Conservation (phyloP, 2,888 invertebrate species). For the Rhimphoctona megacephalus region DNA sequence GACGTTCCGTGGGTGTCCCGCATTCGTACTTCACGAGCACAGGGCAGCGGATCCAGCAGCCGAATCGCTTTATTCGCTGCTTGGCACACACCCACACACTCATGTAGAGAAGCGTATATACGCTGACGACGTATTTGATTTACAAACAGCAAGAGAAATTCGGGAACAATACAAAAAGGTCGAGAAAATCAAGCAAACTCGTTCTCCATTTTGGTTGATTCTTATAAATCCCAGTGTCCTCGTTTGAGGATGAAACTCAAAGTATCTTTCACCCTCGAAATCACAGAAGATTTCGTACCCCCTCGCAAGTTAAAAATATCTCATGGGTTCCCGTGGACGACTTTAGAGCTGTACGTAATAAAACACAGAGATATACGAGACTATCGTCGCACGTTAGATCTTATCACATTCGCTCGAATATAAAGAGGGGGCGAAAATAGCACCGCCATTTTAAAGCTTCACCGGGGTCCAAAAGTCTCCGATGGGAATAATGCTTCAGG, state of each 20-base stretch:
- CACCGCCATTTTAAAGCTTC: constrained; percentile 40
- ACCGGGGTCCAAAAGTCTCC: constrained; percentile 76
- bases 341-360: constrained; percentile 12
- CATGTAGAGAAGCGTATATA: neutral
- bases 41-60: constrained; percentile 1
- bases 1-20: constrained; percentile 70
- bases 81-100: neutral
- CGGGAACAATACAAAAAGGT: neutral
- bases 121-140: neutral
- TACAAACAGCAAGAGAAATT: neutral
- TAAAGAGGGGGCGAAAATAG: constrained; percentile 2
- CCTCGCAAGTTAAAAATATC: neutral
- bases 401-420: constrained; percentile 54
- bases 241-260: neutral
- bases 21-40: constrained; percentile 26
- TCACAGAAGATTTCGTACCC: neutral
- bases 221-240: neutral
- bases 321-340: neutral
- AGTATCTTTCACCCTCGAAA: neutral
- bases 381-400: constrained; percentile 32
- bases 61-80: constrained; percentile 1
- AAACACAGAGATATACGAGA: constrained; percentile 4
- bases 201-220: neutral
- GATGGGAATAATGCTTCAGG: constrained; percentile 82
- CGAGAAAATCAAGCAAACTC: neutral